Base-by-base conservation (phyloP, 2,113 vertebrate genomes). In the Castor canadensis region DNA sequence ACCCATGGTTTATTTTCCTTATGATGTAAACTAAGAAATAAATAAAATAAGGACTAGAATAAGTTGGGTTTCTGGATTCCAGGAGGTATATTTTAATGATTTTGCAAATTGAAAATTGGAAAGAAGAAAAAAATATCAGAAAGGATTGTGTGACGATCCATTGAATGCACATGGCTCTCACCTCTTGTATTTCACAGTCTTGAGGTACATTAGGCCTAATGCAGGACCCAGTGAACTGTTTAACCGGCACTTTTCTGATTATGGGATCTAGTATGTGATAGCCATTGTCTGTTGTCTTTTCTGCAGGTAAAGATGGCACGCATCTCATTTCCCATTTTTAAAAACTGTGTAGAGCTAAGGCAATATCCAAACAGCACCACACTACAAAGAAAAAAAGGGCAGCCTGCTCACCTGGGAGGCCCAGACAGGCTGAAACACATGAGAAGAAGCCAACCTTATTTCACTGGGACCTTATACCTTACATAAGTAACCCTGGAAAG, bases 11-110 rank as follows among this genome's bases (percentile, higher is more conserved):
- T 71, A 72, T 20, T 81, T 89, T 35, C 66, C 47, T 66, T 85
- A 35, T 67, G 40, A 60, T 24, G 56, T 38, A 73, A 91, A 80
- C 60, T 90, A 95, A 88, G 17, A 93, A 77, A 86, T 77, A 92
- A 85, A 43, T 47, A 76, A 67, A 85, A 54, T 49, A 56, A 54
- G 22, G 64, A 89, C 66, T 60, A 81, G 72, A 40, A 73, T 87
- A 80, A 24, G 47, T 26, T 64, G 75, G 26, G 40, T 76, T 95
- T 76, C 71, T 35, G 0, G 62, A 58, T 92, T 91, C 32, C 58
- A 64, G 49, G 20, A 43, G n/a, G 40, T 45, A 64, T 24, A 47
- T 72, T 32, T 77, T 40, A 69, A 35, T 85, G 16, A 20, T 56
- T 92, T 87, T 85, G 45, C 81, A 87, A 96, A 35, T 40, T 56